Evolutionary conservation across 92 coral and sea anemone species (phyloP).

Genomic region (Heliopora coerulea): DNA sequence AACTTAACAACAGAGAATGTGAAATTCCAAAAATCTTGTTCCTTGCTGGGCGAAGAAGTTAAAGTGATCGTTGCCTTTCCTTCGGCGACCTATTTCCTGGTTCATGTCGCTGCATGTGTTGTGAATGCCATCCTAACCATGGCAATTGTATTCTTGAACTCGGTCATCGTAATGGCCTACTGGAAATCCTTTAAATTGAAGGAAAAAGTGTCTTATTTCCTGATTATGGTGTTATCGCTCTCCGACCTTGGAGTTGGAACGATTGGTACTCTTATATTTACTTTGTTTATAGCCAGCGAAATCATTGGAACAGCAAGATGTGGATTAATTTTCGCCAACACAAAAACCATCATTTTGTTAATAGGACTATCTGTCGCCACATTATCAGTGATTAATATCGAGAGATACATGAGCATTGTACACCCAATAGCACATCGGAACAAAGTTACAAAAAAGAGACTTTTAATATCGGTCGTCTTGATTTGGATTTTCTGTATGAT

Average conservation of each 20-base stretch:
- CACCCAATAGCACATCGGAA: conserved; percentile 6
- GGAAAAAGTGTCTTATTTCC: neutral
- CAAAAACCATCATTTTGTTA: neutral
- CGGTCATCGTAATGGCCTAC: neutral
- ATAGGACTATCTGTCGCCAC: neutral
- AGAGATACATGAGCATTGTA: conserved; percentile 1
- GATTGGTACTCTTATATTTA: neutral
- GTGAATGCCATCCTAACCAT: neutral
- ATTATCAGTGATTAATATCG: conserved; percentile 9
- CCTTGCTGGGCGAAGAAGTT: neutral
- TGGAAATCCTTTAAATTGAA: neutral
- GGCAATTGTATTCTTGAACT: neutral
- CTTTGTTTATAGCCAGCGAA: neutral
- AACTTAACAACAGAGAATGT: neutral
- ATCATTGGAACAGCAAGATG: neutral
- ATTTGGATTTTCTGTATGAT: neutral
- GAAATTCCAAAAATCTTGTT: neutral
- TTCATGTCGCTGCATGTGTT: neutral
- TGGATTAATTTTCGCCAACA: neutral
- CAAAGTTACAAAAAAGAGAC: conserved; percentile 13
- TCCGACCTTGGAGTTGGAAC: conserved; percentile 2
- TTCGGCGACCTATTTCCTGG: neutral
- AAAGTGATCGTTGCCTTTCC: neutral
- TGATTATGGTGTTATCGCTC: conserved; percentile 3
- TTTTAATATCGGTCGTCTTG: neutral